Evolutionary conservation across 1,140 invertebrate genomes (phyloP).

Genomic region (Drosophila erecta): DNA sequence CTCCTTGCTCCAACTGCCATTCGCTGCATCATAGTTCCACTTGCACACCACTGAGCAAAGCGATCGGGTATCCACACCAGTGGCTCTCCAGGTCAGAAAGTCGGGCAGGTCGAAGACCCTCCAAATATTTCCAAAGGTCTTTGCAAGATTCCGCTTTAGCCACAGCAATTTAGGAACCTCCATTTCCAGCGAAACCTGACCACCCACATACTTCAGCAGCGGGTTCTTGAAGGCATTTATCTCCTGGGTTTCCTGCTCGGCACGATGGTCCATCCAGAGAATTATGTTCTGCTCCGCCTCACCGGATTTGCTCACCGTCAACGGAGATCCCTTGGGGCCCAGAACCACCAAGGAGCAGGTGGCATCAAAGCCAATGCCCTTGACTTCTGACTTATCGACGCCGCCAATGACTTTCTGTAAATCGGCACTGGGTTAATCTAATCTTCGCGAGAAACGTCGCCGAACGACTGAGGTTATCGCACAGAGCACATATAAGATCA

Average conservation of each 20-base stretch:
- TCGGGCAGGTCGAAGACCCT: slow-evolving; percentile 97
- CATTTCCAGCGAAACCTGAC: slow-evolving; percentile 97
- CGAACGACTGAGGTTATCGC: slow-evolving; percentile 22
- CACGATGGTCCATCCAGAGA: slow-evolving; percentile 99
- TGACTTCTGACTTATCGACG: slow-evolving; percentile 87
- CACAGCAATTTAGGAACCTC: slow-evolving; percentile 97
- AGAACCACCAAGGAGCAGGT: slow-evolving; percentile 96
- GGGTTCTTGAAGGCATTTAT: slow-evolving; percentile 92
- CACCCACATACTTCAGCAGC: slow-evolving; percentile 94
- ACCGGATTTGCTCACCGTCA: slow-evolving; percentile 91
- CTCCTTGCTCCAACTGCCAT: slow-evolving; percentile 89
- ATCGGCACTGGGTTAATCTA: slow-evolving; percentile 57
- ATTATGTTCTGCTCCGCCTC: slow-evolving; percentile 92
- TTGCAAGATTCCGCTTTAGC: slow-evolving; percentile 92
- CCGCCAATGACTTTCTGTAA: slow-evolving; percentile 87
- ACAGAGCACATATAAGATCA: slow-evolving; percentile 19
- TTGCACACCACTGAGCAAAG: slow-evolving; percentile 97
- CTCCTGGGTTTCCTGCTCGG: slow-evolving; percentile 90
- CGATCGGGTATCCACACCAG: slow-evolving; percentile 91
- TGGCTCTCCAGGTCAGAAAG: slow-evolving; percentile 97
- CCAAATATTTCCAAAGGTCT: slow-evolving; percentile 89
- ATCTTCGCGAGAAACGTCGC: slow-evolving; percentile 40
- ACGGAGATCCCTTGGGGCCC: slow-evolving; percentile 88
- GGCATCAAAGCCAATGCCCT: slow-evolving; percentile 97
- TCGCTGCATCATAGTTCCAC: slow-evolving; percentile 93